phyloP scores from a whole-genome alignment of 1,140 invertebrate genomes.

The Psix sp. region DNA sequence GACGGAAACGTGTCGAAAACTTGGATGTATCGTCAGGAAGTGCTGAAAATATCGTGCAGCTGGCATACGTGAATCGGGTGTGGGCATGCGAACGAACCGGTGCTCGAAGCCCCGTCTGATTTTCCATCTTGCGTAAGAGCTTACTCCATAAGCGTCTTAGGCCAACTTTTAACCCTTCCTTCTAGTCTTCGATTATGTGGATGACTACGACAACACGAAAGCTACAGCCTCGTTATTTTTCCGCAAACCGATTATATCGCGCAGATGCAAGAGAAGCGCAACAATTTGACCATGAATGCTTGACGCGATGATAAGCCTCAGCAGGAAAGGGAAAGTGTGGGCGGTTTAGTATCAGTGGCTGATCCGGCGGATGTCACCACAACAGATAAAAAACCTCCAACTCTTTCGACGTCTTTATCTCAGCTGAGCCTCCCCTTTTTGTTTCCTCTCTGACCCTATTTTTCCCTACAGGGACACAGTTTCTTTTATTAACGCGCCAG shows the following conservation, averaged over 20 bases:
- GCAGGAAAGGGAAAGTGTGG: conserved; percentile 72
- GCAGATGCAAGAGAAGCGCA: conserved; percentile 9
- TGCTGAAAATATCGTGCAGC: conserved; percentile 44
- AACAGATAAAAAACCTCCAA: conserved; percentile 69
- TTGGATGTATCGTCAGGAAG: conserved; percentile 12
- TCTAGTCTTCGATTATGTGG: conserved; percentile 41
- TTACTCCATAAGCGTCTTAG: conserved; percentile 76
- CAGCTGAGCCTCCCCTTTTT: conserved; percentile 50
- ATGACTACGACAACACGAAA: conserved; percentile 25
- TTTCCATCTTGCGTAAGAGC: conserved; percentile 73
- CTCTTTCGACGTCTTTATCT: conserved; percentile 75
- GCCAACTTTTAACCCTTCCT: conserved; percentile 75
- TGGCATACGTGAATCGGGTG: conserved; percentile 44
- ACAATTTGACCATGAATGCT: conserved; percentile 36
- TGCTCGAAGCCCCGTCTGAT: conserved; percentile 66
- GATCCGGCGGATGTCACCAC: conserved; percentile 75
- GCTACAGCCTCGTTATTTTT: too few species aligned
- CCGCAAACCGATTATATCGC: background rate
- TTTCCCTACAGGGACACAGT: conserved; percentile 30
- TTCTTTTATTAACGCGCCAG: conserved; percentile 45
- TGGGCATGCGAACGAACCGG: conserved; percentile 52
- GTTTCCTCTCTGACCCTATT: conserved; percentile 26
- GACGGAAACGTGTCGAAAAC: conserved; percentile 59
- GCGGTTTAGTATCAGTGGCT: conserved; percentile 72
- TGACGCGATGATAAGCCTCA: conserved; percentile 63